These are phyloP conservation scores for Caenorhabditis doughertyi DNA, from an alignment of 2,888 invertebrate species.

Conservation along the genomic window DNA sequence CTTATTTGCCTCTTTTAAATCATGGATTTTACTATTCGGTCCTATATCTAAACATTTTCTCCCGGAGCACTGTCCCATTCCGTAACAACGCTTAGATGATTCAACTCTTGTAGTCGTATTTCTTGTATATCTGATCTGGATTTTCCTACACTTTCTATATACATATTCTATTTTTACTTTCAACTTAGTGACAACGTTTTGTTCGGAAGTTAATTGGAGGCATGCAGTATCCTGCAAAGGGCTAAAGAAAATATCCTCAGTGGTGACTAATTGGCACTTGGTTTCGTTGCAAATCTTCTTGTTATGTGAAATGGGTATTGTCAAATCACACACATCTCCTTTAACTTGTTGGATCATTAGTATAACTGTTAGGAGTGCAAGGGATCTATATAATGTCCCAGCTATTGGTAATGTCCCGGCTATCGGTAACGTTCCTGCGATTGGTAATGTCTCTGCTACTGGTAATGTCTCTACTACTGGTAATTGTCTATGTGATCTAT, in stretches of 20 bases:
- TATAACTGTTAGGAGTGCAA: background rate
- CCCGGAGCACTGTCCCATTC: no score
- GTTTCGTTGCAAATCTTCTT: background rate
- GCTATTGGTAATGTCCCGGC: background rate
- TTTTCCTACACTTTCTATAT: no score
- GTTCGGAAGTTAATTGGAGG: background rate
- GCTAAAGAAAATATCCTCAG: background rate
- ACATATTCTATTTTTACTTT: background rate
- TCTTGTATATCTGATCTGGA: no score
- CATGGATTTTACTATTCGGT: no score
- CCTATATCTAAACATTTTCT: no score
- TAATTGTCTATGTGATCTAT: no score
- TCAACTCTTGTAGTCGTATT: no score
- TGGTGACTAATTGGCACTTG: background rate
- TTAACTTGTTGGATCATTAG: background rate
- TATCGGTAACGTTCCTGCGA: no score
- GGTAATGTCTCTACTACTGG: no score
- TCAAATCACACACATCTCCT: background rate
- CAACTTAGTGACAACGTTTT: conserved; percentile 1
- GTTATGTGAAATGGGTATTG: background rate
- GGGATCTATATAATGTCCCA: background rate
- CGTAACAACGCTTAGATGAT: no score
- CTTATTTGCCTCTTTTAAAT: no score
- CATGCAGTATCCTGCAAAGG: background rate
- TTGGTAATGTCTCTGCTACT: no score